Evolutionary conservation across 35 echinoderm and acorn worm species (phyloP), one percentile per base, ranked within the genome.

Genomic region (Amphiura filiformis): DNA sequence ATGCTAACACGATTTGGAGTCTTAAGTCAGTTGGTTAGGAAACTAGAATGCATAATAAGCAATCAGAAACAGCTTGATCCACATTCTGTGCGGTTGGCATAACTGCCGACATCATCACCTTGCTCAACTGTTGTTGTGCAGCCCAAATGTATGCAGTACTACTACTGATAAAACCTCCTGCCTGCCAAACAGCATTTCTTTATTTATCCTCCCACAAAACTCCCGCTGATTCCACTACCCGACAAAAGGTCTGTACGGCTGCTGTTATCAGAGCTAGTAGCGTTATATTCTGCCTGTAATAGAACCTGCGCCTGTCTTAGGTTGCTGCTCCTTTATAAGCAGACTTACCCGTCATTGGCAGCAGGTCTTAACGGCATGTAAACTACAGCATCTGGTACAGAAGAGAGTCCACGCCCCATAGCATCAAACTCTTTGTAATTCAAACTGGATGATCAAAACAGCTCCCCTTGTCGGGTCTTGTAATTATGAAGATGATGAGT

Each of bases 321-420:
- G 61, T 70, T 70, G 61, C 61, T 30, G 61, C 61, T 70, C 61
- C 61, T 30, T 70, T 70, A 20, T 70, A n/a, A 70, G 26, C 61
- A 70, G 61, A 70, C 61, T 70, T 70, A 70, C 61, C 61, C 61
- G 61, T 70, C 61, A 70, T 70, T 70, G 28, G 61, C 61, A 70
- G 61, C 61, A 70, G 61, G 61, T 70, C 44, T 11, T 70, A 17
- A 23, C 26, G 61, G 61, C 7, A 1, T 70, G 3, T 13, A 70
- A 70, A 23, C 41, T 17, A 47, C 26, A 23, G 61, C 61, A 70
- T 18, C 26, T 2, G 61, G 61, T 18, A 4, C 61, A 26, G 61
- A n/a, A 17, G 41, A 47, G 41, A 70, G 44, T 70, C 26, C 26
- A 70, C 20, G n/a, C n/a, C n/a, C n/a, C 41, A 47, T 47, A 47